Evolutionary conservation across 2,797 vertebrate species (phyloP).

Genomic region (Malurus leucopterus): DNA sequence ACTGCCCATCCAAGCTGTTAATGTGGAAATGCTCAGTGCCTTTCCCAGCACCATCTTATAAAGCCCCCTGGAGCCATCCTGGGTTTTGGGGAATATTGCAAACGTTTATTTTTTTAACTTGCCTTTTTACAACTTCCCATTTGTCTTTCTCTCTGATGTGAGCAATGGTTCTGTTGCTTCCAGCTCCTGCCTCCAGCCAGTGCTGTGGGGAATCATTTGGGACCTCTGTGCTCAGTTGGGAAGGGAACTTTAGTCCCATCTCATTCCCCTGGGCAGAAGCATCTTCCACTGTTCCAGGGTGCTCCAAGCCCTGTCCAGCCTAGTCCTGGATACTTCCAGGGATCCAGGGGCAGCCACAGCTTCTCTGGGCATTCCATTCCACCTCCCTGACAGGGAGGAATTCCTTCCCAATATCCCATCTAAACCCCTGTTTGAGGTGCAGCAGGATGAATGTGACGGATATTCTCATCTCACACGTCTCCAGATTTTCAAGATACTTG

Average conservation of each 20-base stretch:
- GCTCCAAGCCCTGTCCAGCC: rapidly evolving
- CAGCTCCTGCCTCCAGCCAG: background rate
- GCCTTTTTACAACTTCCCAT: background rate
- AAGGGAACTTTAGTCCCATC: background rate
- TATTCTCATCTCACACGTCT: background rate
- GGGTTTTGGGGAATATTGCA: background rate
- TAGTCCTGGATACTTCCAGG: background rate
- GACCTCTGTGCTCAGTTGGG: rapidly evolving
- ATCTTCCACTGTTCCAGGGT: rapidly evolving
- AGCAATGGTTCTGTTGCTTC: background rate
- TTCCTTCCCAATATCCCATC: background rate
- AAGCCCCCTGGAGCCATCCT: too few species aligned
- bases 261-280: background rate
- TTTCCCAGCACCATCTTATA: background rate
- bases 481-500: background rate
- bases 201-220: rapidly evolving
- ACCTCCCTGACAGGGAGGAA: rapidly evolving
- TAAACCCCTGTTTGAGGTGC: background rate
- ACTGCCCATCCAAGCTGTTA: background rate
- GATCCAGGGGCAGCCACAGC: background rate
- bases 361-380: background rate
- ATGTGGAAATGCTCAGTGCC: background rate
- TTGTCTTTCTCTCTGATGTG: background rate
- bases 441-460: background rate
- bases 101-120: background rate